Evolutionary conservation across 2,888 invertebrate species (phyloP), one percentile per base, ranked within the genome.

Genomic region (Caenorhabditis sp.): DNA sequence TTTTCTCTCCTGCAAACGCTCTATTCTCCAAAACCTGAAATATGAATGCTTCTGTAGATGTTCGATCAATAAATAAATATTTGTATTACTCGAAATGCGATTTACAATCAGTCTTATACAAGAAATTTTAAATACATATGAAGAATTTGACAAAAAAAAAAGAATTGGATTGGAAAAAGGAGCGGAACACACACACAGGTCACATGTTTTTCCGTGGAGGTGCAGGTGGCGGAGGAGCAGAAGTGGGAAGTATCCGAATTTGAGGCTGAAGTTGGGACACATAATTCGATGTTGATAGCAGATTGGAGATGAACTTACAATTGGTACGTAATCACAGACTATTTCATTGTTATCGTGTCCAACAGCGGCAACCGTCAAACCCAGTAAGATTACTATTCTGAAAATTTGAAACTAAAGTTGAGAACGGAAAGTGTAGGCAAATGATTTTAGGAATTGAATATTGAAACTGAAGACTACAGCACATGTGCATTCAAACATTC

Each of bases 361-460:
- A 44, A 84, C 86, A 2, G 72, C 82, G 9, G 37, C 62, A 8
- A 86, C 82, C 20, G 85, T 84, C 51, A 85, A 22, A 22, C 76
- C 84, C 28, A 86, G 81, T 22, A 86, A 78, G n/a, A 83, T 70
- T 6, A 84, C 71, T 61, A 86, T 86, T 80, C 86, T 86, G 83
- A 77, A 85, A 79, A 11, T 11, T n/a, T n/a, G n/a, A n/a, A n/a
- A n/a, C n/a, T n/a, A n/a, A n/a, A n/a, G n/a, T n/a, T n/a, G n/a
- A n/a, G n/a, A n/a, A n/a, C n/a, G n/a, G n/a, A n/a, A n/a, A n/a
- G n/a, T n/a, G n/a, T n/a, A n/a, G n/a, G n/a, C n/a, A n/a, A n/a
- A n/a, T n/a, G n/a, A n/a, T n/a, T n/a, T n/a, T n/a, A n/a, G n/a
- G n/a, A n/a, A n/a, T n/a, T n/a, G n/a, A n/a, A n/a, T n/a, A n/a